phyloP scores from a whole-genome alignment of 2,888 invertebrate genomes.

The Scaptomyza polygonia region DNA sequence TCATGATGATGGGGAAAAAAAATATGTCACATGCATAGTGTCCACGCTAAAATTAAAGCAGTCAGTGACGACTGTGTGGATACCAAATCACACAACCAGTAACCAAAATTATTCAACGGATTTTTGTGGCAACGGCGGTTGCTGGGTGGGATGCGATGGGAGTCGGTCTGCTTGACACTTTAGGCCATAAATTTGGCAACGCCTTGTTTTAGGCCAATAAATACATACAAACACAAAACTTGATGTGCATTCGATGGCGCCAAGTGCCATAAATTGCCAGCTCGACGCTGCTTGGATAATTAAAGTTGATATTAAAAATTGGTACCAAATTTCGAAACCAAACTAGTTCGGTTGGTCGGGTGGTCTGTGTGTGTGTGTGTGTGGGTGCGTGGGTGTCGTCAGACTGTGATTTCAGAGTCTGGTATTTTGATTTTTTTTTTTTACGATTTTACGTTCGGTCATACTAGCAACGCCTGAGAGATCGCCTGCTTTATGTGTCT shows the following conservation, averaged over 20 bases:
- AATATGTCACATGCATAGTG: constrained; percentile 31
- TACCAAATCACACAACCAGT: constrained; percentile 69
- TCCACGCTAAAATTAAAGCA: constrained; percentile 58
- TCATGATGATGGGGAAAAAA: constrained; percentile 11
- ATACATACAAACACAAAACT: constrained; percentile 43
- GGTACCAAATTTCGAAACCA: constrained; percentile 34
- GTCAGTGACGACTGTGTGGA: constrained; percentile 16
- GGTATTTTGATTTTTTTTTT: constrained; percentile 40
- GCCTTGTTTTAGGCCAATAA: constrained; percentile 77
- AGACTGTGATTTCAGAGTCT: constrained; percentile 39
- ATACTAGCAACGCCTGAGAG: constrained; percentile 43
- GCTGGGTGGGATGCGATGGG: not conserved
- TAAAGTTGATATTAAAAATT: constrained; percentile 59
- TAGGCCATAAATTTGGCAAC: constrained; percentile 61
- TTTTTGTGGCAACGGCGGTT: constrained; percentile 67
- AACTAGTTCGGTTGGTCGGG: constrained; percentile 1
- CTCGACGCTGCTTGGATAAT: constrained; percentile 43
- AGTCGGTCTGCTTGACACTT: constrained; percentile 44
- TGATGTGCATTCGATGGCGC: constrained; percentile 58
- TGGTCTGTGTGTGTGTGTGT: not conserved
- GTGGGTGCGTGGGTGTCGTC: constrained; percentile 1
- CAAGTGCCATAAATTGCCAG: constrained; percentile 70
- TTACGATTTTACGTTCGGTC: constrained; percentile 62
- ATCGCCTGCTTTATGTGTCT: constrained; percentile 68
- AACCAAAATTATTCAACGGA: constrained; percentile 75